A percentile compares a stretch with the other conserved stretches of the same genome.
These are phyloP conservation scores for Fragum sueziense DNA, from an alignment of 2,888 invertebrate species.

Conservation along the genomic window DNA sequence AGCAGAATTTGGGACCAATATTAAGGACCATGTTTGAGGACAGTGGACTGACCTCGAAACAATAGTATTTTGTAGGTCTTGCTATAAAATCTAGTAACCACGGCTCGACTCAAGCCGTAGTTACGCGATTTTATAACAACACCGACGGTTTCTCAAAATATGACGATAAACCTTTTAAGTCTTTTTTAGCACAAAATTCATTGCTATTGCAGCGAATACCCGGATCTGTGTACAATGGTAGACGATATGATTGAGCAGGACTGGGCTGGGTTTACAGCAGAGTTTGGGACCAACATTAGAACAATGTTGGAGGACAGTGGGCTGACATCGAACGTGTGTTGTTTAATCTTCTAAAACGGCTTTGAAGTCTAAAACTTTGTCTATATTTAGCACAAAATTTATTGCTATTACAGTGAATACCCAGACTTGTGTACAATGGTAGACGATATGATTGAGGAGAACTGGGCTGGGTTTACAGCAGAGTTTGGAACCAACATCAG, in stretches of 20 bases:
- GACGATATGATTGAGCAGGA: conserved; percentile 65
- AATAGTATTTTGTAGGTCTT: too few species aligned
- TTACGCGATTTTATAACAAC: too few species aligned
- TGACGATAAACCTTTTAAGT: too few species aligned
- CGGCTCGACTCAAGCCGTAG: too few species aligned
- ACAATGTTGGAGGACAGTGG: conserved; percentile 45
- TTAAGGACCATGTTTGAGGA: conserved; percentile 48
- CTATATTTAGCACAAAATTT: too few species aligned
- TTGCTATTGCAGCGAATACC: conserved; percentile 65
- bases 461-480: conserved; percentile 67
- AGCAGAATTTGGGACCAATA: conserved; percentile 53
- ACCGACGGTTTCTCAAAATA: too few species aligned
- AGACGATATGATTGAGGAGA: conserved; percentile 63
- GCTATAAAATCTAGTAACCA: too few species aligned
- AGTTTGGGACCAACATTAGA: conserved; percentile 57
- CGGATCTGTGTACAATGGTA: conserved; percentile 62
- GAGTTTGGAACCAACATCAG: conserved; percentile 57
- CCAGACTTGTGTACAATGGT: conserved; percentile 62
- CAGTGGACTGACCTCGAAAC: conserved; percentile 40
- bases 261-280: conserved; percentile 65
- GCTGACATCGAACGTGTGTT: conserved; percentile 49
- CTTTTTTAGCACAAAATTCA: too few species aligned
- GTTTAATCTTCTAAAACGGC: too few species aligned
- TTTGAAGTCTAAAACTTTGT: too few species aligned
- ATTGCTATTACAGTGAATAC: conserved; percentile 66